Percentiles rank a stretch among this genome's conserved stretches.
Conservation (phyloP, 2,888 invertebrate species). For the Crocallis elinguaria region DNA sequence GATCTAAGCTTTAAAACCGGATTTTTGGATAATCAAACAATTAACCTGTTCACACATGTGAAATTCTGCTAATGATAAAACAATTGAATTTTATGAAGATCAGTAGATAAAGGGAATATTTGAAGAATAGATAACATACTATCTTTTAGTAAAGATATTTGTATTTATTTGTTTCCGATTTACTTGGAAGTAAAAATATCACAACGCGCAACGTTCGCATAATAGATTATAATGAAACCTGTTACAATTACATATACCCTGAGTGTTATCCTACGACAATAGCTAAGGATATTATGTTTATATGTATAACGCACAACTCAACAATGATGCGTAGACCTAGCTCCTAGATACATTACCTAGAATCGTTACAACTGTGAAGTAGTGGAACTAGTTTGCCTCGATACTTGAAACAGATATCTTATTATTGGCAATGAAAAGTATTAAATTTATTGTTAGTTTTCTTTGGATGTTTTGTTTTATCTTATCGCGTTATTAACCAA, state of each 20-base stretch:
- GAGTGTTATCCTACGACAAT: conserved; percentile 30
- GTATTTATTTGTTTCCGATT: too few relatives aligned
- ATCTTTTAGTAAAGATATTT: too few relatives aligned
- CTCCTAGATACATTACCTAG: conserved; percentile 20
- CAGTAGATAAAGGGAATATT: too few relatives aligned
- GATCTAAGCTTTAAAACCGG: conserved; percentile 21
- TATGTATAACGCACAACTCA: conserved; percentile 10
- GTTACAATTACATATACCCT: too few relatives aligned
- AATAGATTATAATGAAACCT: too few relatives aligned
- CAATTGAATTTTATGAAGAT: too few relatives aligned
- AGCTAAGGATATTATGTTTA: conserved; percentile 6
- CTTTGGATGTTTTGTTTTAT: conserved; percentile 6
- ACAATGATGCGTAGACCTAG: conserved; percentile 45
- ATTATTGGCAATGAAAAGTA: conserved; percentile 61
- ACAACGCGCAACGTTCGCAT: too few relatives aligned
- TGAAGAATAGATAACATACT: too few relatives aligned
- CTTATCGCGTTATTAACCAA: too few relatives aligned
- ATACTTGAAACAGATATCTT: conserved; percentile 58
- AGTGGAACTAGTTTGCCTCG: conserved; percentile 58
- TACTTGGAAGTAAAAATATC: too few relatives aligned
- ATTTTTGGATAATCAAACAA: conserved; percentile 13
- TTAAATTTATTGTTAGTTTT: conserved; percentile 35
- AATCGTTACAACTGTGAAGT: conserved; percentile 4
- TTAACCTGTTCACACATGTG: too few relatives aligned
- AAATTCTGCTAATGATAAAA: too few relatives aligned